A percentile compares a stretch with the other conserved stretches of the same genome.
These are phyloP conservation scores for Leptinotarsa peninsularis DNA, from an alignment of 2,888 invertebrate species.

Conservation along the genomic window DNA sequence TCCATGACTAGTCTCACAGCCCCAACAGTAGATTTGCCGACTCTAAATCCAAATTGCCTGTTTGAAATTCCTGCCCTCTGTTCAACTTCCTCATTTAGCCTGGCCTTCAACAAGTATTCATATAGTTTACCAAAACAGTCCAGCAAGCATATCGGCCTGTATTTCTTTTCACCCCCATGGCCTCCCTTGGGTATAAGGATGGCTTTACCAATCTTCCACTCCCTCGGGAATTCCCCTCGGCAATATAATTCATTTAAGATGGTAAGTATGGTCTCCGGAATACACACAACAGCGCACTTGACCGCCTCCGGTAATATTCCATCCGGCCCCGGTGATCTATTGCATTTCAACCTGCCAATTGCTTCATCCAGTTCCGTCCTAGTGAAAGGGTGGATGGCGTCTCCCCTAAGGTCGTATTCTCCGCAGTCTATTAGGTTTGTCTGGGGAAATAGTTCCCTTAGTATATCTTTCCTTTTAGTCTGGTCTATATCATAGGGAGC, in stretches of 20 bases:
- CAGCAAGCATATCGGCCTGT: neutral
- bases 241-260: neutral
- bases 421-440: neutral
- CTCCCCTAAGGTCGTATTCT: neutral
- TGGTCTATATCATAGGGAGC: neutral
- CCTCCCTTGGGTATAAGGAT: conserved; percentile 9
- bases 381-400: neutral
- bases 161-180: neutral
- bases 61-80: neutral
- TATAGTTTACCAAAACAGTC: neutral
- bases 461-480: neutral
- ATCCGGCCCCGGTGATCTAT: conserved; percentile 18
- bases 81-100: neutral
- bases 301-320: conserved; percentile 2
- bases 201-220: conserved; percentile 6
- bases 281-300: neutral
- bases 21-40: neutral
- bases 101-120: conserved; percentile 3
- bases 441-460: neutral
- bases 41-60: neutral
- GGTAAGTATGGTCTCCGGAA: neutral
- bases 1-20: neutral
- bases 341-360: neutral
- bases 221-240: neutral
- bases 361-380: neutral